phyloP scores from a whole-genome alignment of 2,888 invertebrate genomes.

The Tupiocoris notatus region DNA sequence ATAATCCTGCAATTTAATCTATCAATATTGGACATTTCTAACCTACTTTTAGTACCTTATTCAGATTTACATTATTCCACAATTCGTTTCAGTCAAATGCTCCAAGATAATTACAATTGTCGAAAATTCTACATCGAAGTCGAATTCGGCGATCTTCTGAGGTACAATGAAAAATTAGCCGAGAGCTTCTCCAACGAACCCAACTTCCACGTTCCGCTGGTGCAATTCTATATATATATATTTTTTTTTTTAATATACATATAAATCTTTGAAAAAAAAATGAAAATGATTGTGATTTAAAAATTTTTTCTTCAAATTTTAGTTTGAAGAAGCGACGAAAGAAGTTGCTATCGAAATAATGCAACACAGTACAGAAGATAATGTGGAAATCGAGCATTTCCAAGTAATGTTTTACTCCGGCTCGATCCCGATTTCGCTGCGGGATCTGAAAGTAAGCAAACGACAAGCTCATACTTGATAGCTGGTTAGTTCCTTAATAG shows the following conservation, averaged over 20 bases:
- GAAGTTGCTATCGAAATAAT: conserved; percentile 97
- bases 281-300: background rate
- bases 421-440: conserved; percentile 74
- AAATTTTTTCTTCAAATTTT: conserved; percentile 15
- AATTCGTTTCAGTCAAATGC: conserved; percentile 27
- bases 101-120: conserved; percentile 76
- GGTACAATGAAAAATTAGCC: conserved; percentile 88
- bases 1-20: too few species aligned
- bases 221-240: background rate
- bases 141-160: conserved; percentile 88
- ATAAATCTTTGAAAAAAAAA: background rate
- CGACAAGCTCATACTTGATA: too few species aligned
- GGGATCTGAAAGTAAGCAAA: conserved; percentile 75
- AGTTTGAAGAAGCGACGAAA: conserved; percentile 91
- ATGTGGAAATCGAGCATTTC: conserved; percentile 86
- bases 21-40: too few species aligned
- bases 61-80: too few species aligned
- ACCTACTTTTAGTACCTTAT: too few species aligned
- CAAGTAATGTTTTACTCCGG: conserved; percentile 86
- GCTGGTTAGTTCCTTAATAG: too few species aligned
- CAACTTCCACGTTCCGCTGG: conserved; percentile 50
- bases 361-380: conserved; percentile 84
- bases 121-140: conserved; percentile 87
- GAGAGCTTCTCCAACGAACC: conserved; percentile 91
- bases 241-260: background rate